Evolutionary conservation across 2,113 vertebrate genomes (phyloP), one percentile per base, ranked within the genome.

Genomic region (Mohoua ochrocephala): DNA sequence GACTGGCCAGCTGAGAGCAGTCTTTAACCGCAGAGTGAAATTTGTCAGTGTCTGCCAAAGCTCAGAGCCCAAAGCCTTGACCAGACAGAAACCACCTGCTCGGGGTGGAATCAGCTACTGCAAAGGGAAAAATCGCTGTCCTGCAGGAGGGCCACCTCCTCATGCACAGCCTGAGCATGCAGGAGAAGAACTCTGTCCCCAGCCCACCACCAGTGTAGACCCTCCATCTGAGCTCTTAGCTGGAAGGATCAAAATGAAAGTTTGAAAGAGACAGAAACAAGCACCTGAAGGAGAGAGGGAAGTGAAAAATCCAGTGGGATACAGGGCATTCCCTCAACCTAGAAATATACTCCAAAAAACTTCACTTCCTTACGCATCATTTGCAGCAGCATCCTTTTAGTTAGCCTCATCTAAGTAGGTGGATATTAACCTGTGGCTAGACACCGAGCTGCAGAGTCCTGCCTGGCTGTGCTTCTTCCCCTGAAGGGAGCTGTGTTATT

Each of bases 131-230:
- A 77, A 20, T 15, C 11, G 39, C 49, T 53, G 70, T 54, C 39
- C 31, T 0, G 0, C 24, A 15, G 50, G 20, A 70, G 8, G 10
- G 2, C 12, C 14, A 7, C 9, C 31, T 73, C 8, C 30, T 24
- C 23, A 2, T 3, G 23, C 42, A 15, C 9, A 7, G 3, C 1
- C 1, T 16, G 52, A 78, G 47, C 3, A 7, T 0, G 4, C 15
- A 31, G 71, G 22, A 49, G 45, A 17, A 78, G 28, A 37, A 3
- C 15, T 33, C 10, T 33, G 26, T 49, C 15, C 52, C 52, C 65
- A 50, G 19, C 47, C 33, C 31, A 11, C 31, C 1, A 4, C 16
- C 67, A 39, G 2, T 6, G 5, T 4, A 35, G 42, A 44, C 42
- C 4, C 8, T 44, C 16, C 10, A 18, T 42, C 15, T 5, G 22